Conservation (phyloP, 2,797 vertebrate species). For the Dermochelys coriacea region DNA sequence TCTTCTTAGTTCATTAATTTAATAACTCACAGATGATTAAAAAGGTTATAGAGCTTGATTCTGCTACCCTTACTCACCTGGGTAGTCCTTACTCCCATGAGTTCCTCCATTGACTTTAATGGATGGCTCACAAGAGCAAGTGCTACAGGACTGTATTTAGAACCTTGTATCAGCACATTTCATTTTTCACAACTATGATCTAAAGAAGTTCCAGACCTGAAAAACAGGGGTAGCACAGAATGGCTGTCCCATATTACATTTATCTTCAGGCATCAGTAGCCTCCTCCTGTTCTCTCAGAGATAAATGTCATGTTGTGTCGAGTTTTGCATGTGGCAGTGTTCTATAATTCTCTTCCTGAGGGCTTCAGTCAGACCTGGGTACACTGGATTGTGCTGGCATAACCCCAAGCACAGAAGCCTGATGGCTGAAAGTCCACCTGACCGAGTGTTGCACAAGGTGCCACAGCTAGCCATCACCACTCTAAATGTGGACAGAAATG, state of each 20-base stretch:
- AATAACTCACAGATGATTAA: slow-evolving; percentile 32
- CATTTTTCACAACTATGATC: slow-evolving; percentile 24
- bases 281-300: background rate
- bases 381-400: background rate
- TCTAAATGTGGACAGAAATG: background rate
- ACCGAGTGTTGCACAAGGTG: rapidly evolving
- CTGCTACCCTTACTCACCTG: background rate
- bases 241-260: background rate
- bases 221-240: background rate
- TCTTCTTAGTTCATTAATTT: slow-evolving; percentile 48
- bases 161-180: background rate
- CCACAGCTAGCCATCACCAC: background rate
- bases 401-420: background rate
- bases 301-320: rapidly evolving
- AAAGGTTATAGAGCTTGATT: slow-evolving; percentile 51
- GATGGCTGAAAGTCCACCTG: background rate
- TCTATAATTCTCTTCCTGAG: background rate
- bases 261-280: rapidly evolving
- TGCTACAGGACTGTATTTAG: slow-evolving; percentile 4
- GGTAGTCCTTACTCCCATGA: slow-evolving; percentile 19
- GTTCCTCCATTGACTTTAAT: background rate
- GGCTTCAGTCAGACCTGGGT: background rate
- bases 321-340: rapidly evolving
- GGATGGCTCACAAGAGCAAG: slow-evolving; percentile 20
- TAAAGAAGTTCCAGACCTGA: slow-evolving; percentile 23